Evolutionary conservation across 2,888 invertebrate genomes (phyloP).

Genomic region (Tetranychus piercei): DNA sequence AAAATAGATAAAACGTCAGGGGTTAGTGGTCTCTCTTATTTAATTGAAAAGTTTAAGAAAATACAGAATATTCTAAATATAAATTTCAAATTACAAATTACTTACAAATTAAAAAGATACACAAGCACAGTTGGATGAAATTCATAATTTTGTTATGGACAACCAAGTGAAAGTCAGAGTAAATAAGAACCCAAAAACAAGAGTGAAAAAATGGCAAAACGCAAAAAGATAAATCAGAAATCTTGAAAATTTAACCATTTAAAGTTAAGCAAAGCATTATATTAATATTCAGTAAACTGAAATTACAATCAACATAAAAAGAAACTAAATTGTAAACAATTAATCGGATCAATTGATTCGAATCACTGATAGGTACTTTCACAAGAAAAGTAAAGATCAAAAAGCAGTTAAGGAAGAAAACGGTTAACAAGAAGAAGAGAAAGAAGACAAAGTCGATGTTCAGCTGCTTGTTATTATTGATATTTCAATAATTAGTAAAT

Average conservation of each 20-base stretch:
- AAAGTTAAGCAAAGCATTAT: neutral
- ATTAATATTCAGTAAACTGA: neutral
- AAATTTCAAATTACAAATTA: no score
- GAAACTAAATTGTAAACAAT: neutral
- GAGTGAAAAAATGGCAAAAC: no score
- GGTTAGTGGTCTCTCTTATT: no score
- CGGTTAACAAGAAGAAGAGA: neutral
- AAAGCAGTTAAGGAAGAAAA: neutral
- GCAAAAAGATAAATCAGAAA: neutral
- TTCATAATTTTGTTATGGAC: neutral
- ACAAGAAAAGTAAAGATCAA: neutral
- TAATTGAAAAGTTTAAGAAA: no score
- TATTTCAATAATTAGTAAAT: no score
- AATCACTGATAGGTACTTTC: neutral
- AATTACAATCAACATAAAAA: neutral
- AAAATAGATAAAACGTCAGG: no score
- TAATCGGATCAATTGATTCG: neutral
- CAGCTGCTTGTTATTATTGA: no score
- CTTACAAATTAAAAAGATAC: neutral
- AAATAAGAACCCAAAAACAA: neutral
- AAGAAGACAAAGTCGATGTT: no score
- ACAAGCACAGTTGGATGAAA: neutral
- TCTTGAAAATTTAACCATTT: neutral
- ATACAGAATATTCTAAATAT: no score
- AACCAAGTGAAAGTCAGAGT: neutral